phyloP scores from a whole-genome alignment of 1,140 invertebrate genomes.

The Solenopsis fugax region DNA sequence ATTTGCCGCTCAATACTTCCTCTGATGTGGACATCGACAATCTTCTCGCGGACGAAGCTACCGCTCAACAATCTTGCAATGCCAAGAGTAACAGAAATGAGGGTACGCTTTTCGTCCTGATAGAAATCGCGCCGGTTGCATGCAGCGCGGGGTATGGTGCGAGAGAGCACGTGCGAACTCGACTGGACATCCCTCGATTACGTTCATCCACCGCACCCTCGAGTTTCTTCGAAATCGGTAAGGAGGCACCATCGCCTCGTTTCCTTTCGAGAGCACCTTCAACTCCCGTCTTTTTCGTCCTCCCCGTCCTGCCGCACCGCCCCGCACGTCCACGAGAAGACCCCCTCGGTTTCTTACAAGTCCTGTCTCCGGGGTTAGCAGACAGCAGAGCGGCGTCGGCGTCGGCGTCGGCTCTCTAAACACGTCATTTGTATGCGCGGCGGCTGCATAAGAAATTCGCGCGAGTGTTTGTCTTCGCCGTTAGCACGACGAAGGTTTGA shows the following conservation, averaged over 20 bases:
- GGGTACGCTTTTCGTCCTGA: conserved; percentile 17
- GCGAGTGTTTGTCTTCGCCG: conserved; percentile 79
- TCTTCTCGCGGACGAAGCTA: background rate
- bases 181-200: conserved; percentile 55
- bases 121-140: conserved; percentile 53
- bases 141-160: background rate
- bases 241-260: conserved; percentile 38
- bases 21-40: background rate
- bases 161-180: conserved; percentile 54
- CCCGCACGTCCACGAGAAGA: conserved; percentile 13
- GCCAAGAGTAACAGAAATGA: conserved; percentile 37
- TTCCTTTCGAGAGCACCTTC: conserved; percentile 46
- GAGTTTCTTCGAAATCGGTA: conserved; percentile 61
- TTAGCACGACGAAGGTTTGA: conserved; percentile 52
- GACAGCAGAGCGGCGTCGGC: conserved; percentile 33
- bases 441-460: conserved; percentile 81
- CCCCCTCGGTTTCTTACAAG: conserved; percentile 42
- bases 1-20: background rate
- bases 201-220: conserved; percentile 50
- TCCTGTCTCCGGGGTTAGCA: conserved; percentile 55
- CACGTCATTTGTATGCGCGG: conserved; percentile 82
- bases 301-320: conserved; percentile 14
- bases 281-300: conserved; percentile 28
- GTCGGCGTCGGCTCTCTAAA: conserved; percentile 72
- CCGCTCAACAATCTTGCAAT: conserved; percentile 27